Conservation (phyloP, 2,888 invertebrate genomes). For the Ellobium chinense region DNA sequence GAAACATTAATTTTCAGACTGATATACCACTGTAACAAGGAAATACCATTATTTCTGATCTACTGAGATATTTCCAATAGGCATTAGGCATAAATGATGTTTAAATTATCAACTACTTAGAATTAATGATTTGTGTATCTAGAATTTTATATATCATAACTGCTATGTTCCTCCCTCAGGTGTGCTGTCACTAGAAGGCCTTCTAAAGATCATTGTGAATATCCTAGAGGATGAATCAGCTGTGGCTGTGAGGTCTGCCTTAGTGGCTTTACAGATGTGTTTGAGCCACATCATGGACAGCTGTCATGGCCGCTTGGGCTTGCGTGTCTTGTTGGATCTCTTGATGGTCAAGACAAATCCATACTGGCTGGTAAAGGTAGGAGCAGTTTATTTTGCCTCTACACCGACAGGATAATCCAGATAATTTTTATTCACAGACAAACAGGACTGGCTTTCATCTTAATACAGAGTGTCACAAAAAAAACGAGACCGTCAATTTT, state of each 20-base stretch:
- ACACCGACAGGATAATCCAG: no score
- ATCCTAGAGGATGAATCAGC: slow-evolving; percentile 83
- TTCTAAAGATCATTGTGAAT: slow-evolving; percentile 71
- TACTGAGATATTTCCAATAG: neutral
- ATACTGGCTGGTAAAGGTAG: slow-evolving; percentile 92
- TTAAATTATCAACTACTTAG: no score
- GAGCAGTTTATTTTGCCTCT: no score
- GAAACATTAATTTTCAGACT: no score
- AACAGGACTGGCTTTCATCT: no score
- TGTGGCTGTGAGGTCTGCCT: slow-evolving; percentile 86
- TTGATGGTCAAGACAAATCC: slow-evolving; percentile 85
- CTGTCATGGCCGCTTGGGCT: slow-evolving; percentile 82
- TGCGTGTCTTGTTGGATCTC: slow-evolving; percentile 83
- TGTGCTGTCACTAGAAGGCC: slow-evolving; percentile 60
- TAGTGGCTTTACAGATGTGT: slow-evolving; percentile 84
- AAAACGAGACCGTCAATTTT: no score
- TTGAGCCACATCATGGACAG: slow-evolving; percentile 84
- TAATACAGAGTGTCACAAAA: no score
- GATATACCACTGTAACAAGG: neutral
- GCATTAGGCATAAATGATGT: no score
- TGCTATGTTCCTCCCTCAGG: slow-evolving; percentile 41
- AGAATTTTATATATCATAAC: no score
- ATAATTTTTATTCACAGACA: no score
- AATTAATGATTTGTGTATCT: no score
- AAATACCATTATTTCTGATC: neutral